These are phyloP conservation scores for Cryptoprocta ferox DNA, from an alignment of 2,797 vertebrate species.

Conservation along the genomic window DNA sequence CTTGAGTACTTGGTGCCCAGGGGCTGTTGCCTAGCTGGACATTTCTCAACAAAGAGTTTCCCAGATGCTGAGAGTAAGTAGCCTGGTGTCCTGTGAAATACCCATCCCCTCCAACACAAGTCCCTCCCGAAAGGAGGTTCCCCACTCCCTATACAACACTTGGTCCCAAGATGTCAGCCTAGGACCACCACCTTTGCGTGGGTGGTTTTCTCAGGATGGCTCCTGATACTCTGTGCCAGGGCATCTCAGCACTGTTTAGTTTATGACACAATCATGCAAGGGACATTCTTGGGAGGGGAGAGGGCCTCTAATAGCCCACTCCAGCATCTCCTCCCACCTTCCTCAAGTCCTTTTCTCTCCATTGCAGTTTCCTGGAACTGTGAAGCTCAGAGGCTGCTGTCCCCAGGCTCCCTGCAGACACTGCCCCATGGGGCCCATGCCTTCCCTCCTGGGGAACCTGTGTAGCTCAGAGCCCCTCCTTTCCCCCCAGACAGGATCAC, in stretches of 20 bases:
- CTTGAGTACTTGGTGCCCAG: neutral
- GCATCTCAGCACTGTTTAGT: neutral
- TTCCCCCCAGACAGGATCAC: accelerated
- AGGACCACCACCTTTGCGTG: neutral
- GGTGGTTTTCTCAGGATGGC: neutral
- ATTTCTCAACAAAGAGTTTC: neutral
- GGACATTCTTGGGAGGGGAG: neutral
- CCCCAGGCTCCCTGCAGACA: neutral
- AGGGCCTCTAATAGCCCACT: accelerated
- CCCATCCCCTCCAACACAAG: neutral
- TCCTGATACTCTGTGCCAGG: neutral
- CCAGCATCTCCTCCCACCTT: no score
- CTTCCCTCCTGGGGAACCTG: neutral
- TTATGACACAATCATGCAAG: neutral
- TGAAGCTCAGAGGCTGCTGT: neutral
- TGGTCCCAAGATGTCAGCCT: neutral
- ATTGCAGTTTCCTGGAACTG: neutral
- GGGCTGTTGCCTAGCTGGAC: neutral
- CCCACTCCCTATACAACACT: accelerated
- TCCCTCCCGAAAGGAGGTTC: neutral
- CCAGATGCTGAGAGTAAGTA: neutral
- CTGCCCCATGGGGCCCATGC: accelerated
- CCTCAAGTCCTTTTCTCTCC: neutral
- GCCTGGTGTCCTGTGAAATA: neutral
- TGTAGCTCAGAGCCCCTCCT: neutral